Conservation (phyloP, 2,113 vertebrate species). For the Eleginops maclovinus region DNA sequence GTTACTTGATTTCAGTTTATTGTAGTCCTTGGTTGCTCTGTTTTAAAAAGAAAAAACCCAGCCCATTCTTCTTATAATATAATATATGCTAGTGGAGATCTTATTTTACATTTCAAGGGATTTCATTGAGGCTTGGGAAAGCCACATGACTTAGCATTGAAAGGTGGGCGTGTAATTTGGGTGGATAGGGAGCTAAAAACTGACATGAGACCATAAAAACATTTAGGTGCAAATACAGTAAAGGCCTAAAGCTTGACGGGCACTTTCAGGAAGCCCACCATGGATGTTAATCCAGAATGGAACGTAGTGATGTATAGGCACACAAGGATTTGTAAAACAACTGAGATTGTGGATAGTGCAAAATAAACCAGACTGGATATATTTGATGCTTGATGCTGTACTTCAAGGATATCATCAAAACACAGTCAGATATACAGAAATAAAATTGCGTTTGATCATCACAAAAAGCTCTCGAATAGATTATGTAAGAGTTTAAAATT, state of each 20-base stretch:
- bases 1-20: neutral
- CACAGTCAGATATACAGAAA: neutral
- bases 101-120: neutral
- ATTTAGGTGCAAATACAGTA: conserved; percentile 18
- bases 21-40: neutral
- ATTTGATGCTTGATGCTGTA: conserved; percentile 15
- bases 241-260: conserved; percentile 9
- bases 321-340: conserved; percentile 14
- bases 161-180: neutral
- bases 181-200: conserved; percentile 14
- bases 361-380: neutral
- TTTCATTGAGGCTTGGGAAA: neutral
- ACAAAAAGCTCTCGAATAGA: conserved; percentile 36
- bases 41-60: neutral
- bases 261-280: conserved; percentile 1
- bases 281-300: conserved; percentile 20
- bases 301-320: conserved; percentile 1
- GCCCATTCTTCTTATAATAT: neutral
- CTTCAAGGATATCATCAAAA: neutral
- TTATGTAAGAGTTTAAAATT: conserved; percentile 56
- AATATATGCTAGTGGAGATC: neutral
- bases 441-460: conserved; percentile 40
- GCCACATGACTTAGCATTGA: conserved; percentile 4
- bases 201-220: conserved; percentile 15
- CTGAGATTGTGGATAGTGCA: neutral